A percentile compares a stretch with the other conserved stretches of the same genome.
phyloP scores from a whole-genome alignment of 2,888 invertebrate genomes.

The Pseudanteris insignis region DNA sequence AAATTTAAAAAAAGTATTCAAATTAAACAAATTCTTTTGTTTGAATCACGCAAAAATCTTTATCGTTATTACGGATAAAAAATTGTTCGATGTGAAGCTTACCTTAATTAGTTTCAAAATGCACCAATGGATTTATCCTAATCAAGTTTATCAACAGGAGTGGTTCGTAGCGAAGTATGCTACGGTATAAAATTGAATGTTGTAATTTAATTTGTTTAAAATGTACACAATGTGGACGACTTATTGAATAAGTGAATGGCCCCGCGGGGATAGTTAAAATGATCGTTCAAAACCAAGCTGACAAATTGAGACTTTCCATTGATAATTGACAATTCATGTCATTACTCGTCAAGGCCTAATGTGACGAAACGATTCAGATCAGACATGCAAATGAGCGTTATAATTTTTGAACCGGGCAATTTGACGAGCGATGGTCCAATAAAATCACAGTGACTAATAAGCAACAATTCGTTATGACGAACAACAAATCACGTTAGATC shows the following conservation, averaged over 20 bases:
- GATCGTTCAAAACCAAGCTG: slow-evolving; percentile 46
- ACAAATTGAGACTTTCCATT: slow-evolving; percentile 55
- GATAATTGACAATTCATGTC: slow-evolving; percentile 58
- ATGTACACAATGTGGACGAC: slow-evolving; percentile 33
- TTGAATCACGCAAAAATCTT: too few relatives aligned
- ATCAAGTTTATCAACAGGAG: slow-evolving; percentile 3
- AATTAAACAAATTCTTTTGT: not conserved
- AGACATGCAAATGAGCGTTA: slow-evolving; percentile 19
- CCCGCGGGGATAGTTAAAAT: slow-evolving; percentile 28
- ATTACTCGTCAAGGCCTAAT: slow-evolving; percentile 48
- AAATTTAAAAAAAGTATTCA: not conserved
- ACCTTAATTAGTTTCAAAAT: too few relatives aligned
- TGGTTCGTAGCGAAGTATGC: slow-evolving; percentile 1
- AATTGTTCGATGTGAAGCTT: too few relatives aligned
- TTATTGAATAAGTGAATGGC: slow-evolving; percentile 28
- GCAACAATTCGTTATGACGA: too few relatives aligned
- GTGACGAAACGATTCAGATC: slow-evolving; percentile 43
- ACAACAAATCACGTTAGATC: too few relatives aligned
- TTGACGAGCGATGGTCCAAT: too few relatives aligned
- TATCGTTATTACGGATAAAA: too few relatives aligned
- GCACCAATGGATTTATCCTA: too few relatives aligned
- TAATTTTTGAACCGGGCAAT: too few relatives aligned
- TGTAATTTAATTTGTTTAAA: slow-evolving; percentile 28
- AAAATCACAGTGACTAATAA: too few relatives aligned
- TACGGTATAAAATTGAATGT: slow-evolving; percentile 19